phyloP scores from a whole-genome alignment of 2,797 vertebrate species.

The Mico argentatus region DNA sequence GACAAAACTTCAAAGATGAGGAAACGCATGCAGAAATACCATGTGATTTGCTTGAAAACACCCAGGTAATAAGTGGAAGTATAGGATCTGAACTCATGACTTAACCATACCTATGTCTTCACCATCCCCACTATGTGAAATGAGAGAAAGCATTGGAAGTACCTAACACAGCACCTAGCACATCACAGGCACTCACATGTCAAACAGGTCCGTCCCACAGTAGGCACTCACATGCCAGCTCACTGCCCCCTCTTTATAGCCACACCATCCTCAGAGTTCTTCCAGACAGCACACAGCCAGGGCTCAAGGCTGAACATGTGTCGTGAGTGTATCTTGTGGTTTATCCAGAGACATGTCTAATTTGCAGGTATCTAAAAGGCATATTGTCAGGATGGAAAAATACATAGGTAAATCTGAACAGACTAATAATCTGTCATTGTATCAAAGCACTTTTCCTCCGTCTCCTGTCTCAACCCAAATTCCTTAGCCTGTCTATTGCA shows the following conservation, averaged over 20 bases:
- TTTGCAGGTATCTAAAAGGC: background rate
- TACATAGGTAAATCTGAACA: background rate
- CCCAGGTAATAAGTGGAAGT: no score
- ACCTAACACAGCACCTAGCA: background rate
- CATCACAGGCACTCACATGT: background rate
- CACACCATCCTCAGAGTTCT: background rate
- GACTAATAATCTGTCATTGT: background rate
- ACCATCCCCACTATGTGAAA: accelerated
- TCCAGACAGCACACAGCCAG: background rate
- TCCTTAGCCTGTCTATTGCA: background rate
- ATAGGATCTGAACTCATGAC: background rate
- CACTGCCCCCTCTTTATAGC: background rate
- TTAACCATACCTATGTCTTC: accelerated
- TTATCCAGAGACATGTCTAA: background rate
- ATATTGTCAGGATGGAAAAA: background rate
- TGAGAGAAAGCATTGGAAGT: background rate
- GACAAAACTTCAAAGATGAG: background rate
- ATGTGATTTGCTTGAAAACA: background rate
- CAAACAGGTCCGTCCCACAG: background rate
- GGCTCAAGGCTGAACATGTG: background rate
- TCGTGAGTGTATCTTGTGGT: background rate
- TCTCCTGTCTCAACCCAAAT: background rate
- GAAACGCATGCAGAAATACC: background rate
- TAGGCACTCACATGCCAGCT: no score
- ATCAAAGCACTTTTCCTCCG: background rate